These are phyloP conservation scores for Benitochromis conjunctus DNA, from an alignment of 2,113 vertebrate genomes.

Conservation along the genomic window DNA sequence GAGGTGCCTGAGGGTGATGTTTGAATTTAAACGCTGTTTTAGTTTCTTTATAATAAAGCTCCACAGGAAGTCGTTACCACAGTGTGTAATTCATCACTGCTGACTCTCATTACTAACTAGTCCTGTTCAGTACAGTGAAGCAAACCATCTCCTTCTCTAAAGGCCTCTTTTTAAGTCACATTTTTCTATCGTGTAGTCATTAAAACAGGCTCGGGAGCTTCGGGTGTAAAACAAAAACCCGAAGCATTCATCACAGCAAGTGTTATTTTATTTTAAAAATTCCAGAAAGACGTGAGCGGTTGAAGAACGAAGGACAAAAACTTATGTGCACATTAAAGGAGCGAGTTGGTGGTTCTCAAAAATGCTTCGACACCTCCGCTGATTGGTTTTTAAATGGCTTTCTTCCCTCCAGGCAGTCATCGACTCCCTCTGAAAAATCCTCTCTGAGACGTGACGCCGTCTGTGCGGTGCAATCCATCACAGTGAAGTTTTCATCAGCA, in stretches of 20 bases:
- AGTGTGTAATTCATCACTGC: rapidly evolving
- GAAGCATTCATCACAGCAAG: neutral
- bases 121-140: rapidly evolving
- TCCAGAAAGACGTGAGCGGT: neutral
- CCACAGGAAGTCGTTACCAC: neutral
- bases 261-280: neutral
- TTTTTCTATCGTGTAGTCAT: neutral
- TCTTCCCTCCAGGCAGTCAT: neutral
- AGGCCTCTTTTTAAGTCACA: neutral
- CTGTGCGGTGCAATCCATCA: neutral
- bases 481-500: neutral
- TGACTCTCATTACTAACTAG: neutral
- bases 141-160: neutral
- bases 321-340: neutral
- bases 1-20: neutral
- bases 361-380: neutral
- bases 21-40: neutral
- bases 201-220: rapidly evolving
- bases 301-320: neutral
- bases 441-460: neutral
- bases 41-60: neutral
- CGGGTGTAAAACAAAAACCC: neutral
- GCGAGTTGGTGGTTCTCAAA: neutral
- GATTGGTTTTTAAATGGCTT: neutral
- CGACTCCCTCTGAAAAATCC: neutral